Evolutionary conservation across 1,140 invertebrate genomes (phyloP), one percentile per base, ranked within the genome.

Genomic region (Anoplophora glabripennis): DNA sequence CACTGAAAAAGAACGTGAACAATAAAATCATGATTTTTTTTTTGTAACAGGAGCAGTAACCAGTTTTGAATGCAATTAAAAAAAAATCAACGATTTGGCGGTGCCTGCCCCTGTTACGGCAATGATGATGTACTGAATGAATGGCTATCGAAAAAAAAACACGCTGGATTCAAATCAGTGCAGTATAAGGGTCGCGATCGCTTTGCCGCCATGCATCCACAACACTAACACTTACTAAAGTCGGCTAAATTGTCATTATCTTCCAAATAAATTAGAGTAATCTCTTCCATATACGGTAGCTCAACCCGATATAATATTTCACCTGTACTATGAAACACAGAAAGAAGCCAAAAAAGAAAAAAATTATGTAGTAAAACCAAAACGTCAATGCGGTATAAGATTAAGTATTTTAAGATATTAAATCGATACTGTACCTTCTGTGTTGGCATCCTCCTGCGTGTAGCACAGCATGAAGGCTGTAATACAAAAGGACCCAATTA

Each of bases 401-500:
- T 14, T 35, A 21, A 14, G 15, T 37, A 34, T 54, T 54, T 53
- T 17, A 33, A 44, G n/a, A 14, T 40, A 60, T 65, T 54, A 53
- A 72, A 65, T 48, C 17, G 45, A 72, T 72, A 76, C 73, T 84
- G 84, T 89, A 92, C 90, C 90, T 88, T 92, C 89, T 69, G 86
- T 85, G 79, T 89, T 89, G 69, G 88, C 84, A 80, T 92, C 89
- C 80, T 92, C 90, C 82, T 91, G 89, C 72, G 89, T 90, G 82
- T 92, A 92, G 83, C 90, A 92, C 80, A 92, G 84, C 89, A 92
- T 92, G 84, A 91, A 92, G 78, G 89, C 89, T 92, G 85, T 67
- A 89, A 79, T 84, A 80, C 84, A 83, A 78, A 80, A 64, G 33
- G 53, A 47, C 14, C 53, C 44, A 55, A 58, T 58, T 28, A 28